Evolutionary conservation across 2,113 vertebrate genomes (phyloP).

Genomic region (Bos indicus): DNA sequence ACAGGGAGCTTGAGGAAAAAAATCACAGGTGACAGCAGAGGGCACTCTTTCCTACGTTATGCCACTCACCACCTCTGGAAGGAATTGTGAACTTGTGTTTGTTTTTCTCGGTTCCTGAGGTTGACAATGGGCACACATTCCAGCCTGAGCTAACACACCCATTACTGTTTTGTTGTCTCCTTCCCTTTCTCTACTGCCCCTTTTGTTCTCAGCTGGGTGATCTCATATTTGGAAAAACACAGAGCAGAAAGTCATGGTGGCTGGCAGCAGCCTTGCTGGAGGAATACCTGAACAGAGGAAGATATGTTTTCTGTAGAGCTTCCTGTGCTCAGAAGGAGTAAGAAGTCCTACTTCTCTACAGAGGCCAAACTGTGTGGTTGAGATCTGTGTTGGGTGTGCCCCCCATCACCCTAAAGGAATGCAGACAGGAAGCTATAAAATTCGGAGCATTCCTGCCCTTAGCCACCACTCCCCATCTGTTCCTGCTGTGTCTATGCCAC

Average conservation of each 20-base stretch:
- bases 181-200: background rate
- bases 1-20: background rate
- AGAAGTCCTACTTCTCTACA: background rate
- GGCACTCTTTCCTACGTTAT: slow-evolving; percentile 45
- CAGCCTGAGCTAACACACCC: slow-evolving; percentile 20
- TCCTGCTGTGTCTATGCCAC: background rate
- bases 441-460: background rate
- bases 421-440: background rate
- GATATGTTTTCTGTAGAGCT: background rate
- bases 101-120: slow-evolving; percentile 43
- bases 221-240: slow-evolving; percentile 17
- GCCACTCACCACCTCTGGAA: background rate
- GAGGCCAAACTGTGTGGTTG: background rate
- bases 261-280: background rate
- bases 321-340: background rate
- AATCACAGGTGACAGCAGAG: slow-evolving; percentile 32
- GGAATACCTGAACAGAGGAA: background rate
- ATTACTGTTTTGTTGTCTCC: background rate
- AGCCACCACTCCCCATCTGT: background rate
- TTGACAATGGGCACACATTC: slow-evolving; percentile 22
- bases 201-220: background rate
- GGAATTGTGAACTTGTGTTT: background rate
- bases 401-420: background rate
- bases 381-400: background rate
- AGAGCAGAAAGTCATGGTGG: background rate